Evolutionary conservation across 1,140 invertebrate species (phyloP).

Genomic region (Linepithema humile): DNA sequence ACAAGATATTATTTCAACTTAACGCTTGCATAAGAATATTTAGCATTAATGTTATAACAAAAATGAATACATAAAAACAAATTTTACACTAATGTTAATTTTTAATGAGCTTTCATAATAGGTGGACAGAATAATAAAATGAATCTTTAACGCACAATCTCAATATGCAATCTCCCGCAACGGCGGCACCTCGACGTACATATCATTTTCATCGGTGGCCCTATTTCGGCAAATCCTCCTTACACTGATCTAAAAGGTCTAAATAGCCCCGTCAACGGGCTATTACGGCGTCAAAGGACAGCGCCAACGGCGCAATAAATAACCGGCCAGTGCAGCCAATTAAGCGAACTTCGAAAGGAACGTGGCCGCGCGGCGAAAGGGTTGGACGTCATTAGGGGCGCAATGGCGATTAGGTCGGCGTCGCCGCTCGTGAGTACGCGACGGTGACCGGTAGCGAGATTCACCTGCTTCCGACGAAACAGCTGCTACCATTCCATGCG

Average conservation of each 20-base stretch:
- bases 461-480: conserved; percentile 65
- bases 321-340: conserved; percentile 70
- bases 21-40: too few species aligned
- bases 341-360: conserved; percentile 71
- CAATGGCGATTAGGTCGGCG: conserved; percentile 71
- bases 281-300: conserved; percentile 29
- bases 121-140: too few species aligned
- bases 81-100: too few species aligned
- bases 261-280: conserved; percentile 42
- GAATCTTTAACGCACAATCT: too few species aligned
- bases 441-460: conserved; percentile 37
- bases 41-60: too few species aligned
- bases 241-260: conserved; percentile 19
- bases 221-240: background rate
- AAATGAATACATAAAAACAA: too few species aligned
- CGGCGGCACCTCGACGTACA: too few species aligned
- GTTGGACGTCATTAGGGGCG: conserved; percentile 74
- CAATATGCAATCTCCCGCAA: too few species aligned
- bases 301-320: conserved; percentile 65
- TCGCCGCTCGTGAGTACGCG: conserved; percentile 38
- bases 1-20: too few species aligned
- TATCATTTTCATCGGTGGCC: too few species aligned
- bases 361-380: conserved; percentile 38
- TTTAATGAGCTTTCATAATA: too few species aligned
- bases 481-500: conserved; percentile 71